These are phyloP conservation scores for Vanacampus margaritifer DNA, from an alignment of 2,113 vertebrate genomes.

Conservation along the genomic window DNA sequence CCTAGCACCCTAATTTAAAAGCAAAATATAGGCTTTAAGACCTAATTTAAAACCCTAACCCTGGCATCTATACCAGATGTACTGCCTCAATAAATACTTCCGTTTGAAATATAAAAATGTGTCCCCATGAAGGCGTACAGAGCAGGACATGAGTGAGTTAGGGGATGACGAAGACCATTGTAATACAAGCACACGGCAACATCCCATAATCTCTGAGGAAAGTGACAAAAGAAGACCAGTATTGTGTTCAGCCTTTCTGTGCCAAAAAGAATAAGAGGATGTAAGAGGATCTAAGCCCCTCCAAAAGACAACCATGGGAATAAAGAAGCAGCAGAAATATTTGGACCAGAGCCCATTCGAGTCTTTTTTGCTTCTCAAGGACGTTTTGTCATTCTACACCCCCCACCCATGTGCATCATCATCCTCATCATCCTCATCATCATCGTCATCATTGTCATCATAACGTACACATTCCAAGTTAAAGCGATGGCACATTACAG, in stretches of 20 bases:
- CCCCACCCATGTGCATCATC: background rate
- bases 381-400: conserved; percentile 39
- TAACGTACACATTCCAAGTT: background rate
- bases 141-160: background rate
- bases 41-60: background rate
- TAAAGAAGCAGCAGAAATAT: conserved; percentile 31
- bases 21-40: too few relatives aligned
- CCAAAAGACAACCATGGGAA: background rate
- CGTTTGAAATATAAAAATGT: background rate
- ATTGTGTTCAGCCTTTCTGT: conserved; percentile 26
- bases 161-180: background rate
- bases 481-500: background rate
- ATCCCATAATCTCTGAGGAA: conserved; percentile 27
- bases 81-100: background rate
- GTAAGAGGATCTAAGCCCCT: conserved; percentile 30
- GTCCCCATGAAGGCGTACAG: background rate
- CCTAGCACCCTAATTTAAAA: too few relatives aligned
- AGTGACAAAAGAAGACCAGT: conserved; percentile 27
- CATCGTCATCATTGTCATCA: background rate
- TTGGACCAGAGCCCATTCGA: conserved; percentile 44
- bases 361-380: conserved; percentile 56
- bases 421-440: background rate
- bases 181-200: background rate
- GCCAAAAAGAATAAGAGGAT: conserved; percentile 28
- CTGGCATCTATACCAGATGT: background rate